Evolutionary conservation across 1,140 invertebrate genomes (phyloP).

Genomic region (Trissolcus basalis): DNA sequence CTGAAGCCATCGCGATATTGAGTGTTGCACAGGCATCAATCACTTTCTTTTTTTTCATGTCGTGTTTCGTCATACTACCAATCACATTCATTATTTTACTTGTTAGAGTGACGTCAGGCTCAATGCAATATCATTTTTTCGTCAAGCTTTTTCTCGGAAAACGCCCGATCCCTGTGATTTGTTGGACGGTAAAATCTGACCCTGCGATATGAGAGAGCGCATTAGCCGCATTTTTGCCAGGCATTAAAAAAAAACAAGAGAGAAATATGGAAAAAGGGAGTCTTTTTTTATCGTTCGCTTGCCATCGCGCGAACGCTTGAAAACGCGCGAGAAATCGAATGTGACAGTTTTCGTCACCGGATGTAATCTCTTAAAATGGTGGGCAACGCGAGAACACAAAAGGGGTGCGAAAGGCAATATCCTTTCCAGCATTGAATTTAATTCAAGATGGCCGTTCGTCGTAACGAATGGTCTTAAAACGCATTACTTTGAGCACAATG

Average conservation of each 20-base stretch:
- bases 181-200: slow-evolving; percentile 10
- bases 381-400: slow-evolving; percentile 33
- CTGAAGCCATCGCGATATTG: no score
- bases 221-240: background rate
- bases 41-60: no score
- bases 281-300: slow-evolving; percentile 26
- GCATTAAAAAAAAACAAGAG: slow-evolving; percentile 14
- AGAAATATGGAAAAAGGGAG: no score
- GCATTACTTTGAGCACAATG: slow-evolving; percentile 48
- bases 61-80: background rate
- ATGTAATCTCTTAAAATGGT: slow-evolving; percentile 47
- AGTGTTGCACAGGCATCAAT: no score
- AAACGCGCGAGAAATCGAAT: slow-evolving; percentile 38
- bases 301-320: slow-evolving; percentile 21
- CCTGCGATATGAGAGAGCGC: background rate
- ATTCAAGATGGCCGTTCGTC: slow-evolving; percentile 51
- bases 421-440: slow-evolving; percentile 38
- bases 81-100: slow-evolving; percentile 2
- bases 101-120: background rate
- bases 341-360: slow-evolving; percentile 41
- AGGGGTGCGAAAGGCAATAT: slow-evolving; percentile 44
- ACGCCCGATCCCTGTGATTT: background rate
- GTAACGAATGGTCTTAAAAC: slow-evolving; percentile 53
- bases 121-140: background rate
- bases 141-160: background rate